Percentiles rank a stretch among this genome's conserved stretches.
These are phyloP conservation scores for Oscheius sp. DNA, from an alignment of 2,888 invertebrate species.

Conservation along the genomic window DNA sequence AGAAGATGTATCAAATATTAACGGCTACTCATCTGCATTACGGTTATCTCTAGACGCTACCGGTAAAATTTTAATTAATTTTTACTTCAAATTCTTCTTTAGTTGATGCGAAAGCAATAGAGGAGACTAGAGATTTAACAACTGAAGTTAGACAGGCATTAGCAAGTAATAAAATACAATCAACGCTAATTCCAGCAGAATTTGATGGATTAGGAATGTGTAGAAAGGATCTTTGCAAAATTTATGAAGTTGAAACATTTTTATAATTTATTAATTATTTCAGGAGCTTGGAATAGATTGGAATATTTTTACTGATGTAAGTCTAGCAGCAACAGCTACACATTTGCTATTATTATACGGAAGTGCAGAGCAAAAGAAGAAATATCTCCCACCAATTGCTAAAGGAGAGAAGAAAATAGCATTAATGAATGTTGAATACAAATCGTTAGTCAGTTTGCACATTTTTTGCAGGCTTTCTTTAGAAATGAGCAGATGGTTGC, in stretches of 20 bases:
- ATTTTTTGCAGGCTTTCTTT: not conserved
- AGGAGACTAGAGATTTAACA: slow-evolving; percentile 41
- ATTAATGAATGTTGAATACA: not conserved
- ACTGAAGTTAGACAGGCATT: slow-evolving; percentile 47
- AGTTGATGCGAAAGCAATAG: slow-evolving; percentile 38
- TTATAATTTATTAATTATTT: slow-evolving; percentile 7
- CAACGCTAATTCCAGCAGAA: slow-evolving; percentile 52
- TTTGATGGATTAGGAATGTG: slow-evolving; percentile 64
- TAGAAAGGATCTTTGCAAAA: slow-evolving; percentile 60
- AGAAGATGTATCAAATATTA: slow-evolving; percentile 63
- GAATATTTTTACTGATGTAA: slow-evolving; percentile 47
- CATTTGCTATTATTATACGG: slow-evolving; percentile 51
- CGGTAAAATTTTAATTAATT: slow-evolving; percentile 27
- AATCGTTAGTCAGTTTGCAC: not conserved
- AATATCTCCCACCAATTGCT: slow-evolving; percentile 46
- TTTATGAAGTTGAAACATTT: slow-evolving; percentile 53
- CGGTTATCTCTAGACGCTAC: slow-evolving; percentile 38
- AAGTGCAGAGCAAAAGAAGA: slow-evolving; percentile 40
- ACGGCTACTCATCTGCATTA: slow-evolving; percentile 48
- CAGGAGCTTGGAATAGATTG: slow-evolving; percentile 55
- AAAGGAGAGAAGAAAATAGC: slow-evolving; percentile 26
- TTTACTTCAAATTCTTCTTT: slow-evolving; percentile 4
- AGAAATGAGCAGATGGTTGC: slow-evolving; percentile 8
- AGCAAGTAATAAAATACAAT: slow-evolving; percentile 51
- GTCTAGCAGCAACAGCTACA: slow-evolving; percentile 41